A percentile compares a stretch with the other conserved stretches of the same genome.
phyloP scores from a whole-genome alignment of 2,888 invertebrate species.

The Julus scandinavius region DNA sequence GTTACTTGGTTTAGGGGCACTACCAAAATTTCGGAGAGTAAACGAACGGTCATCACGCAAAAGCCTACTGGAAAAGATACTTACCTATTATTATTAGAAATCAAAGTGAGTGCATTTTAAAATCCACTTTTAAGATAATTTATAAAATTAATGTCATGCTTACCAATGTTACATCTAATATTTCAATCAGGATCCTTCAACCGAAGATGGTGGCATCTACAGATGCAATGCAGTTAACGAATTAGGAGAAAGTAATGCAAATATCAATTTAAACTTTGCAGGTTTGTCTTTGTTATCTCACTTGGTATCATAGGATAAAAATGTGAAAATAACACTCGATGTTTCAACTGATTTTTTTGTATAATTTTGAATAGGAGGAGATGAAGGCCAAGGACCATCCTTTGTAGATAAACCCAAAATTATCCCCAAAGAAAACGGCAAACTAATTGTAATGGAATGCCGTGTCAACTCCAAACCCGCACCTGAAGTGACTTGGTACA shows the following conservation, averaged over 20 bases:
- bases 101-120: constrained; percentile 70
- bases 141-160: background rate
- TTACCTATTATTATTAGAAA: constrained; percentile 91
- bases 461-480: constrained; percentile 92
- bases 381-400: constrained; percentile 58
- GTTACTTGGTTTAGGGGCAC: constrained; percentile 92
- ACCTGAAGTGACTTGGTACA: constrained; percentile 94
- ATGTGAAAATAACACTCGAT: background rate
- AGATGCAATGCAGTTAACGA: constrained; percentile 99
- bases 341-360: background rate
- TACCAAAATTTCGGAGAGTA: constrained; percentile 83
- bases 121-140: background rate
- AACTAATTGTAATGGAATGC: constrained; percentile 92
- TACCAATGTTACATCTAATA: background rate
- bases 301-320: background rate
- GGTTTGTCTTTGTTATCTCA: constrained; percentile 72
- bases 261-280: constrained; percentile 99
- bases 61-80: constrained; percentile 90
- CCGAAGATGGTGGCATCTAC: constrained; percentile 98
- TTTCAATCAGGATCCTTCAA: constrained; percentile 80
- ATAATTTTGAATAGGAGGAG: constrained; percentile 55
- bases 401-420: constrained; percentile 83
- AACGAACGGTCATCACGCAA: constrained; percentile 89
- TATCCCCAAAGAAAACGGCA: constrained; percentile 90
- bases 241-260: constrained; percentile 99